Conservation (phyloP, 2,888 invertebrate genomes). For the Sthenelais limicola region DNA sequence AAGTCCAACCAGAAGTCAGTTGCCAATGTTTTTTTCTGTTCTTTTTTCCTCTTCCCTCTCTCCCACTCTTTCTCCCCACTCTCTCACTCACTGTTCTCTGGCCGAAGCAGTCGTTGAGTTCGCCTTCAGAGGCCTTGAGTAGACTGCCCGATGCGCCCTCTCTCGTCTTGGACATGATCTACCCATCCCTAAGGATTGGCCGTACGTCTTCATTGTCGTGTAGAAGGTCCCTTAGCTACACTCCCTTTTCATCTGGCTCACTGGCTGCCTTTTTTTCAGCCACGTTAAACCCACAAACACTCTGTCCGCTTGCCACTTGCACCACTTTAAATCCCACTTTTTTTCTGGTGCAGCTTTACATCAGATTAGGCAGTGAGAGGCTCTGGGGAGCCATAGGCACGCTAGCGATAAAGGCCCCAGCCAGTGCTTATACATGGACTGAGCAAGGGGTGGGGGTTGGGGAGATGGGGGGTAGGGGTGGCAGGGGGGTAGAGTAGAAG, state of each 20-base stretch:
- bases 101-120: too few relatives aligned
- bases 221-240: not conserved
- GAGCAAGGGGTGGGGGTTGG: not conserved
- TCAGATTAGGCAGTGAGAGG: not conserved
- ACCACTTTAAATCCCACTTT: not conserved
- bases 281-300: not conserved
- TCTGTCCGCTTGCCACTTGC: not conserved
- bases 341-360: not conserved
- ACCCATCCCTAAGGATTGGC: not conserved
- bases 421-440: not conserved
- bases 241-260: not conserved
- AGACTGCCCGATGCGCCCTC: slow-evolving; percentile 21
- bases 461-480: slow-evolving; percentile 11
- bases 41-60: too few relatives aligned
- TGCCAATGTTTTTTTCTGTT: too few relatives aligned
- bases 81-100: too few relatives aligned
- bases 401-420: not conserved
- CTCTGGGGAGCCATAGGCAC: not conserved
- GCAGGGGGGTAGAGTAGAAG: too few relatives aligned
- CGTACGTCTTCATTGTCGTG: not conserved
- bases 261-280: not conserved
- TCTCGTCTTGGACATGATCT: slow-evolving; percentile 2
- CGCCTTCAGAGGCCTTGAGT: too few relatives aligned
- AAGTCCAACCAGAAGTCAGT: too few relatives aligned
- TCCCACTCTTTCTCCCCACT: too few relatives aligned